A percentile compares a stretch with the other conserved stretches of the same genome.
These are phyloP conservation scores for Limnephilus auricula DNA, from an alignment of 2,888 invertebrate species.

Conservation along the genomic window DNA sequence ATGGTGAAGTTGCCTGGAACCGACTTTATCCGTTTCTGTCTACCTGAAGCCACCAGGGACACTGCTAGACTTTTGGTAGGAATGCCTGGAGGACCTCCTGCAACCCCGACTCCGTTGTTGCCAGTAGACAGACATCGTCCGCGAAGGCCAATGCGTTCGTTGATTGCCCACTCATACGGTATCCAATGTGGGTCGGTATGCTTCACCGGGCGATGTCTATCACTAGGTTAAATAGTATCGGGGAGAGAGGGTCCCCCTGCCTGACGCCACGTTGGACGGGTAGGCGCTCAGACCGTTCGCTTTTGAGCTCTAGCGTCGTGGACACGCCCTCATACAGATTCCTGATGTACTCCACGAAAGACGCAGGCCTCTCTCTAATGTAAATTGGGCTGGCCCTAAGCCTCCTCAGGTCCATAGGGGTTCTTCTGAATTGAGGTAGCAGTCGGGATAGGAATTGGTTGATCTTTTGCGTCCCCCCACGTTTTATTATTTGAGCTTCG, in stretches of 20 bases:
- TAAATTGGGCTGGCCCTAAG: too few relatives aligned
- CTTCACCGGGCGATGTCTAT: not conserved
- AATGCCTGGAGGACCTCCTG: not conserved
- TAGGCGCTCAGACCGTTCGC: too few relatives aligned
- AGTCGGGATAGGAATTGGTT: too few relatives aligned
- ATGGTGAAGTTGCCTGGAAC: not conserved
- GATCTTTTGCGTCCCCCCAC: too few relatives aligned
- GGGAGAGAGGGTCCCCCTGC: conserved; percentile 72
- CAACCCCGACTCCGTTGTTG: not conserved
- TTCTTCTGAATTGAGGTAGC: too few relatives aligned
- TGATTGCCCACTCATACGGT: not conserved
- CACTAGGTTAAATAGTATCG: conserved; percentile 69
- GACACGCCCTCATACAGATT: too few relatives aligned
- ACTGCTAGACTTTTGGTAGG: not conserved
- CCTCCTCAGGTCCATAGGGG: too few relatives aligned
- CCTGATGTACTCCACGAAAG: too few relatives aligned
- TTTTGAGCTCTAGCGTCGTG: too few relatives aligned
- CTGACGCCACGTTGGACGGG: conserved; percentile 70
- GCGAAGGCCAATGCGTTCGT: conserved; percentile 4
- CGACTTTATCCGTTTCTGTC: not conserved
- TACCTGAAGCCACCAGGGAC: not conserved
- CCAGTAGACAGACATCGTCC: not conserved
- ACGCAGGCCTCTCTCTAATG: too few relatives aligned
- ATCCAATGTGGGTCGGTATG: not conserved
- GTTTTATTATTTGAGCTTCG: too few relatives aligned